Conservation (phyloP, 2,797 vertebrate genomes). For the Xiphorhynchus erythropygius region DNA sequence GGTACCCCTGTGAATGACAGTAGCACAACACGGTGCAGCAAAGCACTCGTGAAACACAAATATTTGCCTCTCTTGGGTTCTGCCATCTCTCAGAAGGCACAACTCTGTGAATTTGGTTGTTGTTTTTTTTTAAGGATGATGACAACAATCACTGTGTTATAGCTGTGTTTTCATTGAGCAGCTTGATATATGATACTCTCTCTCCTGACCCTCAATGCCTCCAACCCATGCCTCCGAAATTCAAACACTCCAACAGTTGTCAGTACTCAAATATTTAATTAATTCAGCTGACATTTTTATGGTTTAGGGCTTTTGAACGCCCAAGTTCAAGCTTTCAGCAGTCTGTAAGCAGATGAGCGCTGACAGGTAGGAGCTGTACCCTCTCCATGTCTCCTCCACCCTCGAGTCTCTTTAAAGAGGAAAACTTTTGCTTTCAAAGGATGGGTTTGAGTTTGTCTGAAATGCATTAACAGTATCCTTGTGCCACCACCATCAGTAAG, state of each 20-base stretch:
- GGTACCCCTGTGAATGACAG: neutral
- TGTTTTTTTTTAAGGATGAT: neutral
- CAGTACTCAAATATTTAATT: slow-evolving; percentile 77
- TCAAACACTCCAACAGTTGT: slow-evolving; percentile 38
- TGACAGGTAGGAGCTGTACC: slow-evolving; percentile 28
- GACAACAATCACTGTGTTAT: neutral
- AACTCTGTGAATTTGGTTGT: neutral
- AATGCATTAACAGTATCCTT: slow-evolving; percentile 23
- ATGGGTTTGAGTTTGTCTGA: neutral
- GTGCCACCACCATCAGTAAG: slow-evolving; percentile 2
- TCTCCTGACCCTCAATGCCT: neutral
- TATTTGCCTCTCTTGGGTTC: neutral
- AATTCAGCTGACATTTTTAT: slow-evolving; percentile 80
- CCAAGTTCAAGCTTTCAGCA: slow-evolving; percentile 52
- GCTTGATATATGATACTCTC: slow-evolving; percentile 49
- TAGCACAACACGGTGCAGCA: neutral
- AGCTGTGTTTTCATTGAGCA: neutral
- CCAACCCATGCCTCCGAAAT: slow-evolving; percentile 26
- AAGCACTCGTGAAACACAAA: neutral
- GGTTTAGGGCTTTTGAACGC: slow-evolving; percentile 27
- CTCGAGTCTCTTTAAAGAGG: neutral
- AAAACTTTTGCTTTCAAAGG: slow-evolving; percentile 6
- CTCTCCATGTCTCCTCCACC: neutral
- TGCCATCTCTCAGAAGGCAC: neutral
- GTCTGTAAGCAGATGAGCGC: slow-evolving; percentile 42